Base-by-base conservation (phyloP, 1,140 invertebrate species). In the Bactericera cockerelli region DNA sequence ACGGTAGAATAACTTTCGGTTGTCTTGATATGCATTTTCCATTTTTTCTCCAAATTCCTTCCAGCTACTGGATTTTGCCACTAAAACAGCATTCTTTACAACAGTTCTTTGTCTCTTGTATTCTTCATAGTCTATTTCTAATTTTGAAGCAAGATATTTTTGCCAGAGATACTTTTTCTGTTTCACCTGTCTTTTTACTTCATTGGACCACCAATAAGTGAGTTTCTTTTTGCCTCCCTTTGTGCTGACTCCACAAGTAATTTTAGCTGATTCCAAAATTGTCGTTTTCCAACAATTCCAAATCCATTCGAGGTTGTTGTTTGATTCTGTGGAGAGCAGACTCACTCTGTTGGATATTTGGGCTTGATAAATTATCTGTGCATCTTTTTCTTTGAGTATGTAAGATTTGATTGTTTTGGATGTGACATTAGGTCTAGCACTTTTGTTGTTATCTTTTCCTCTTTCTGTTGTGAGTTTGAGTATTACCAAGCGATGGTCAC, bases 1-100 rank as follows among this genome's bases (percentile, higher is more conserved):
- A 16, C 16, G 25, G 16, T 57, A 57, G 26, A 57, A 57, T n/a
- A 57, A 22, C 26, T 57, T 57, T 16, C 31, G 56, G 16, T 57
- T 57, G 8, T 31, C 56, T 3, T 31, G 8, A 19, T 3, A 3
- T 21, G 8, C 16, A 2, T 39, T 3, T 31, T 57, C 25, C 56
- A 57, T 57, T 2, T 3, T 3, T 28, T 57, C 33, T 39, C 56
- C 26, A 28, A 57, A 57, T n/a, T 57, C 56, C 19, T 57, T 3
- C 56, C 56, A 57, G 26, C 56, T 26, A 21, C 10, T 39, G 25
- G 8, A 10, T 33, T 28, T 57, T 2, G 56, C 2, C 38, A 4
- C 26, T 24, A 26, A 6, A 11, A 57, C 56, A 2, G 31, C 26
- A 2, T 57, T 16, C 19, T 57, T 57, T 21, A 31, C 56, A 2